phyloP scores from a whole-genome alignment of 1,140 invertebrate species.

The Rhopalosiphum padi region DNA sequence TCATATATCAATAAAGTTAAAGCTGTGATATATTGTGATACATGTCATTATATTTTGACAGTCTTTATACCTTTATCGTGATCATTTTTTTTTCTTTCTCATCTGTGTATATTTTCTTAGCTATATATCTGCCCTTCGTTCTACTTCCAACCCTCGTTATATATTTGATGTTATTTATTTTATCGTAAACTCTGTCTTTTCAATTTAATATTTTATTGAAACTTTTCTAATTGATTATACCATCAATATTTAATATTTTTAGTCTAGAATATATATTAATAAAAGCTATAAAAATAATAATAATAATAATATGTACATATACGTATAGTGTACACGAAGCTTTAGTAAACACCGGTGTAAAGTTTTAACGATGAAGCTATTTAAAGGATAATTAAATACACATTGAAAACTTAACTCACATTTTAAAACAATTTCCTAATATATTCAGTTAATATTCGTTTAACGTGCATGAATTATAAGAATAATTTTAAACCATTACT shows the following conservation, averaged over 20 bases:
- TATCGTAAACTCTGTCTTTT: background rate
- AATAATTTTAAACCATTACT: background rate
- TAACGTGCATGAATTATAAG: background rate
- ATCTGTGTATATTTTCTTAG: background rate
- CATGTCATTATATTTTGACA: background rate
- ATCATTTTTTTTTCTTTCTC: background rate
- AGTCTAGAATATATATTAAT: background rate
- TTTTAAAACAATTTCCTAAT: background rate
- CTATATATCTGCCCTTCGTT: background rate
- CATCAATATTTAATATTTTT: background rate
- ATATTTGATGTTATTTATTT: background rate
- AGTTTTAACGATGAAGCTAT: background rate
- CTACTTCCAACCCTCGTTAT: background rate
- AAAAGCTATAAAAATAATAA: background rate
- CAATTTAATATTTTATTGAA: background rate
- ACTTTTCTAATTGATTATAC: background rate
- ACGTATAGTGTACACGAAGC: background rate
- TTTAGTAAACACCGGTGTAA: background rate
- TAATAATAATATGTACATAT: background rate
- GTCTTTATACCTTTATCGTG: background rate
- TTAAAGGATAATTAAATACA: conserved; percentile 3
- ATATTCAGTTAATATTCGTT: background rate
- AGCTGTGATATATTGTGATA: background rate
- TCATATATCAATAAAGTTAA: conserved; percentile 8
- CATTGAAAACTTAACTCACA: background rate